Percentiles rank a stretch among this genome's conserved stretches.
phyloP scores from a whole-genome alignment of 2,113 vertebrate genomes.

The Morone chrysops region DNA sequence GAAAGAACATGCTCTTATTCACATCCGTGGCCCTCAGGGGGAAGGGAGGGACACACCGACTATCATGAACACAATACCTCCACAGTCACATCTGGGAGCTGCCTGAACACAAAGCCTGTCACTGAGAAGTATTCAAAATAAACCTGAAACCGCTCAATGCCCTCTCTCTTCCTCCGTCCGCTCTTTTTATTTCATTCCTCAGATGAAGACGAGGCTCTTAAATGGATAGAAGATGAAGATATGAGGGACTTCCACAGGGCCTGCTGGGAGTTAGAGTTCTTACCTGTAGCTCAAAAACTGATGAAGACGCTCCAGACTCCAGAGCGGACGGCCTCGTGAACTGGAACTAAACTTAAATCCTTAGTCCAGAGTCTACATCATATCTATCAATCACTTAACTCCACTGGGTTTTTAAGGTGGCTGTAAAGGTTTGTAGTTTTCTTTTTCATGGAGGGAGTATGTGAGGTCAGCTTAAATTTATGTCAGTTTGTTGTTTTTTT shows the following conservation, averaged over 20 bases:
- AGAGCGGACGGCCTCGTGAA: conserved; percentile 41
- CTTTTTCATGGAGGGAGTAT: neutral
- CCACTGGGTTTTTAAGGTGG: neutral
- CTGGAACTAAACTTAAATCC: neutral
- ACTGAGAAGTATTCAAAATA: neutral
- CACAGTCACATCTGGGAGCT: conserved; percentile 4
- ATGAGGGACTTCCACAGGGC: conserved; percentile 83
- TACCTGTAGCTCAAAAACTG: conserved; percentile 91
- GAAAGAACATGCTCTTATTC: conserved; percentile 31
- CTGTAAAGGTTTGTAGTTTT: conserved; percentile 12
- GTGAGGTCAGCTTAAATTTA: neutral
- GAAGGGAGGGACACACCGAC: conserved; percentile 8
- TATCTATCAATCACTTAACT: neutral
- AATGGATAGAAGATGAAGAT: conserved; percentile 80
- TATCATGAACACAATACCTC: neutral
- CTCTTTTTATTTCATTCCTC: neutral
- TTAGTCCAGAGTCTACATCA: neutral
- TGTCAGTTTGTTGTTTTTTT: neutral
- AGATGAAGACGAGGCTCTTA: conserved; percentile 88
- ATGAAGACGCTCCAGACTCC: conserved; percentile 81
- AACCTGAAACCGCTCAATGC: neutral
- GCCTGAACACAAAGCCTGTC: neutral
- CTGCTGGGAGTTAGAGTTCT: conserved; percentile 93
- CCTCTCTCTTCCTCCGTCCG: neutral
- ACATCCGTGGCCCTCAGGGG: conserved; percentile 13